Percentiles rank a stretch among this genome's conserved stretches.
Evolutionary conservation across 2,113 vertebrate species (phyloP).

Genomic region (Phalacrocorax pelagicus): DNA sequence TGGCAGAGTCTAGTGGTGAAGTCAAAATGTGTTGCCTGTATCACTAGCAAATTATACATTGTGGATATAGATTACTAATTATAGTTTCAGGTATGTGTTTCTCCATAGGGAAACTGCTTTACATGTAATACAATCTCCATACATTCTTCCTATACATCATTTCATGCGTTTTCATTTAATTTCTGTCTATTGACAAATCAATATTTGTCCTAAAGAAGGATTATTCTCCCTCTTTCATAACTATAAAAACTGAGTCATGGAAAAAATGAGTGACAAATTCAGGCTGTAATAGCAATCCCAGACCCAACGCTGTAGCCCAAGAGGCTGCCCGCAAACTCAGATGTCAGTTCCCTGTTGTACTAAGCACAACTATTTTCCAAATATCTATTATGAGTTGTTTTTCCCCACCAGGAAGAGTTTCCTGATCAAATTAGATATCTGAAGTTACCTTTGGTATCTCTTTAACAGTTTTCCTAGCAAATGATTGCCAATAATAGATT

Average conservation of each 20-base stretch:
- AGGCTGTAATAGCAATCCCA: background rate
- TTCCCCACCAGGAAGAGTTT: background rate
- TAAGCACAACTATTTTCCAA: background rate
- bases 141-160: background rate
- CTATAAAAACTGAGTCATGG: background rate
- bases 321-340: background rate
- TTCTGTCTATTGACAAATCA: background rate
- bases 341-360: background rate
- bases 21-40: background rate
- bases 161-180: background rate
- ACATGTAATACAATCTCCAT: background rate
- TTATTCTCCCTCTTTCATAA: background rate
- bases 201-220: background rate
- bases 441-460: background rate
- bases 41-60: background rate
- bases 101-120: background rate
- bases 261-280: background rate
- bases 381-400: background rate
- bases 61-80: background rate
- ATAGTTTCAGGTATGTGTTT: background rate
- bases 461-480: background rate
- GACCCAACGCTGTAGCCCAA: background rate
- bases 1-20: background rate
- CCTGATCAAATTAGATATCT: background rate
- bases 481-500: background rate